These are phyloP conservation scores for Picathartes gymnocephalus DNA, from an alignment of 2,113 vertebrate species.

Conservation along the genomic window DNA sequence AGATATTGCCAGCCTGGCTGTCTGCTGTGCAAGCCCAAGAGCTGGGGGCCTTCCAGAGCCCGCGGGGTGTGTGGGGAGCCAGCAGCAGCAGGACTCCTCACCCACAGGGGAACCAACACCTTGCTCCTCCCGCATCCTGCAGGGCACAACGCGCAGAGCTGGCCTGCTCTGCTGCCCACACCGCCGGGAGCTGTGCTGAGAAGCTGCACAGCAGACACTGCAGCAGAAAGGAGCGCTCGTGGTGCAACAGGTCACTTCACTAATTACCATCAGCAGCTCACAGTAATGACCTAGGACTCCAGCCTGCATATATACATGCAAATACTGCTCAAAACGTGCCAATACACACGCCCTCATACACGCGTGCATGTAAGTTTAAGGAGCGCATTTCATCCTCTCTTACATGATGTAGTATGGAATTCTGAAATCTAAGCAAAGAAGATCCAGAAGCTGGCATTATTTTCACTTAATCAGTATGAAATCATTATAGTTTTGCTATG, in stretches of 20 bases:
- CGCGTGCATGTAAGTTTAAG: not conserved
- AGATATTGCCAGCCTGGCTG: not conserved
- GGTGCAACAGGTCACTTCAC: not conserved
- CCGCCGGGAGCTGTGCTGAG: not conserved
- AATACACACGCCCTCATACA: not conserved
- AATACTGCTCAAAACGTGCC: not conserved
- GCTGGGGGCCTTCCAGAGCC: slow-evolving; percentile 22
- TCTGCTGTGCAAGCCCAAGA: not conserved
- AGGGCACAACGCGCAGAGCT: not conserved
- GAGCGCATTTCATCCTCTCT: not conserved
- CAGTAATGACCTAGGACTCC: not conserved
- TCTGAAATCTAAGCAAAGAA: not conserved
- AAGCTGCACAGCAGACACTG: not conserved
- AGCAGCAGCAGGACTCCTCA: not conserved
- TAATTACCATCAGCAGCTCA: not conserved
- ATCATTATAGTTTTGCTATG: slow-evolving; percentile 42
- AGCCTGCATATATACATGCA: not conserved
- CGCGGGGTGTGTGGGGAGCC: not conserved
- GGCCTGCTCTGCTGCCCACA: not conserved
- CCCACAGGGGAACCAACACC: not conserved
- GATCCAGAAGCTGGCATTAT: not conserved
- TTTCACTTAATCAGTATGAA: slow-evolving; percentile 58
- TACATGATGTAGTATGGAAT: not conserved
- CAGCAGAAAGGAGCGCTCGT: not conserved
- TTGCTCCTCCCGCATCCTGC: not conserved